Conservation (phyloP, 2,888 invertebrate genomes). For the Loripinus fragilis region DNA sequence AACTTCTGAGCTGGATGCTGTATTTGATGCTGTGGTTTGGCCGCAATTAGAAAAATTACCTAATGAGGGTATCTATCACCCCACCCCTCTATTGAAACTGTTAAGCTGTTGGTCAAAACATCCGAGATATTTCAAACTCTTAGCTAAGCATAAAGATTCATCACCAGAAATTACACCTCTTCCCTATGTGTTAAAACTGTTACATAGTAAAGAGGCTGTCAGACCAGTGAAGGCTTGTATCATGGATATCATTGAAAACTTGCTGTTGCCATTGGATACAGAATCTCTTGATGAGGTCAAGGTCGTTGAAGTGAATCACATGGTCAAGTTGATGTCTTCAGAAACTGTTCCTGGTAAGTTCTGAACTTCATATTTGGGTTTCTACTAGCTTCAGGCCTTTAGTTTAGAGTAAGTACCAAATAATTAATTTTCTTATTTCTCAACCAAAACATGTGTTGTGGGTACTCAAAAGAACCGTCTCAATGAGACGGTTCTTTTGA, state of each 20-base stretch:
- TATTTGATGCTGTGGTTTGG: conserved; percentile 92
- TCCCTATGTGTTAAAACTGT: conserved; percentile 88
- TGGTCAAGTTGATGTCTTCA: conserved; percentile 33
- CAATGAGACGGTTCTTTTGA: no score
- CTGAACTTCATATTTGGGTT: neutral
- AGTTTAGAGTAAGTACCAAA: no score
- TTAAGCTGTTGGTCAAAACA: conserved; percentile 91
- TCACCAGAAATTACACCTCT: conserved; percentile 85
- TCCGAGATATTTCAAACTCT: conserved; percentile 83
- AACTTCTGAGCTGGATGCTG: conserved; percentile 88
- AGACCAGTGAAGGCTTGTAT: conserved; percentile 85
- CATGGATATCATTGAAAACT: conserved; percentile 79
- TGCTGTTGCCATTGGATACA: conserved; percentile 70
- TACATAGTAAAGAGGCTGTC: conserved; percentile 89
- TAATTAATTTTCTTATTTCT: no score
- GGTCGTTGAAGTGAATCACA: conserved; percentile 44
- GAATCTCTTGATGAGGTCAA: conserved; percentile 62
- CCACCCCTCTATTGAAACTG: conserved; percentile 92
- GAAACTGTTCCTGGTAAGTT: conserved; percentile 19
- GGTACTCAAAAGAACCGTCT: no score
- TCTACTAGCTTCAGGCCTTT: no score
- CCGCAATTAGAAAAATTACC: conserved; percentile 88
- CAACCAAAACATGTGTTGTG: no score
- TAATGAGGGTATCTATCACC: conserved; percentile 92
- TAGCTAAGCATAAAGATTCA: neutral